Base-by-base conservation (phyloP, 2,113 vertebrate genomes). In the Beaufortia kweichowensis region DNA sequence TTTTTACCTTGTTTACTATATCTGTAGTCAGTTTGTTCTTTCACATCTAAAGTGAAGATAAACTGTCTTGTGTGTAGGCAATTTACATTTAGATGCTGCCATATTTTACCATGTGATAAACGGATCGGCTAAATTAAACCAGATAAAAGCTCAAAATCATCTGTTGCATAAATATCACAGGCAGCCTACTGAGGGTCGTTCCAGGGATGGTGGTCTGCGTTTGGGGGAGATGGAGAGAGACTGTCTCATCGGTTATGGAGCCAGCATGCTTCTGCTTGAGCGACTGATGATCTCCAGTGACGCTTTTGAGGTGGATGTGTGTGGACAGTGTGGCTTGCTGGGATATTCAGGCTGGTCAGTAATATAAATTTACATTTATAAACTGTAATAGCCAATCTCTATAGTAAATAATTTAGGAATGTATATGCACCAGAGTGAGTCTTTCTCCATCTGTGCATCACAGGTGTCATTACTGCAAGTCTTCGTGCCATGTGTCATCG, bases 391-490 rank as follows among this genome's bases (percentile, higher is more conserved):
- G 35, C 10, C 39, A 14, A 66, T 24, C 6, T 23, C 61, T 63
- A 21, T 12, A 23, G 15, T 46, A 3, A 46, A 17, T 14, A 4
- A 5, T 46, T 2, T 17, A 12, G 4, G 15, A 46, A 14, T 3
- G 14, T 15, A 46, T 14, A 46, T 10, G 35, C 35, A 12, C 29
- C 29, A 41, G n/a, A 33, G 15, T 24, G 10, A 41, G 46, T 82
- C 24, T 78, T 10, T 81, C 11, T 8, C 4, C 82, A 33, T 81
- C 23, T 24, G 14, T 76, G 17, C 79, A 24, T 65, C 85, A 6
- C 89, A 99, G 97, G 96, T 99, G 97, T 85, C 97, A 98, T 89
- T 99, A 95, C 90, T 99, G 97, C 86, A 98, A 98, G 76, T 99
- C 97, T 0, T 98, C 97, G 0, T 98, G 97, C 50, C 96, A 98